Conservation (phyloP, 2,888 invertebrate species). For the Anaspis maculata region DNA sequence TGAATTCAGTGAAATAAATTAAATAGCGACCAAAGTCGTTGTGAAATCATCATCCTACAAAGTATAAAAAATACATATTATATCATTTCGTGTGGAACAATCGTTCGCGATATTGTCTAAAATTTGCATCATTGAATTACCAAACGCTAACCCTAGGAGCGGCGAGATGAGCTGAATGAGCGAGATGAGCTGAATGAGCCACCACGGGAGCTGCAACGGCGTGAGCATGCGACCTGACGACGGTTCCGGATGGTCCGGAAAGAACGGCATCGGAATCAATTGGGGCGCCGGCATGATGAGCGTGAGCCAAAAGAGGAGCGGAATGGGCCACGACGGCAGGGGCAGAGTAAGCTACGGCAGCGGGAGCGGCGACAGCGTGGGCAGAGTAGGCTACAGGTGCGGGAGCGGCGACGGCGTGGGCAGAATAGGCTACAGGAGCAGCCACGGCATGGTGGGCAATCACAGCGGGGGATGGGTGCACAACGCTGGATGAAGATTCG, state of each 20-base stretch:
- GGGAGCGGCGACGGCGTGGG: conserved; percentile 3
- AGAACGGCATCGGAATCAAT: conserved; percentile 15
- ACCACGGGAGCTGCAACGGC: conserved; percentile 13
- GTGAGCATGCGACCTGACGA: conserved; percentile 20
- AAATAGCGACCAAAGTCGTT: too few species aligned
- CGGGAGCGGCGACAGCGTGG: conserved; percentile 8
- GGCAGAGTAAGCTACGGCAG: conserved; percentile 9
- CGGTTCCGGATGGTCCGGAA: conserved; percentile 28
- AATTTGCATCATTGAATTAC: too few species aligned
- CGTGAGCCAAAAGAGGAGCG: conserved; percentile 12
- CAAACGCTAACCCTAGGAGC: too few species aligned
- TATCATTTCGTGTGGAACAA: too few species aligned
- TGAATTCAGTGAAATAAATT: too few species aligned
- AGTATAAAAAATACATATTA: too few species aligned
- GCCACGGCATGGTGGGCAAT: conserved; percentile 13
- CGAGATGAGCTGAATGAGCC: conserved; percentile 7
- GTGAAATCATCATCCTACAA: too few species aligned
- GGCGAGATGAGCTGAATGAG: conserved; percentile 5
- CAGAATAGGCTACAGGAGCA: conserved; percentile 12
- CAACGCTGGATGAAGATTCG: too few species aligned
- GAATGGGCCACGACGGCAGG: conserved; percentile 5
- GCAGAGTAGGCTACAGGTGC: conserved; percentile 11
- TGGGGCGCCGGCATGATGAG: conserved; percentile 6
- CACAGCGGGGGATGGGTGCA: conserved; percentile 8
- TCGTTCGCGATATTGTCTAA: too few species aligned